These are phyloP conservation scores for Mustela nigripes DNA, from an alignment of 2,113 vertebrate species.

Conservation along the genomic window DNA sequence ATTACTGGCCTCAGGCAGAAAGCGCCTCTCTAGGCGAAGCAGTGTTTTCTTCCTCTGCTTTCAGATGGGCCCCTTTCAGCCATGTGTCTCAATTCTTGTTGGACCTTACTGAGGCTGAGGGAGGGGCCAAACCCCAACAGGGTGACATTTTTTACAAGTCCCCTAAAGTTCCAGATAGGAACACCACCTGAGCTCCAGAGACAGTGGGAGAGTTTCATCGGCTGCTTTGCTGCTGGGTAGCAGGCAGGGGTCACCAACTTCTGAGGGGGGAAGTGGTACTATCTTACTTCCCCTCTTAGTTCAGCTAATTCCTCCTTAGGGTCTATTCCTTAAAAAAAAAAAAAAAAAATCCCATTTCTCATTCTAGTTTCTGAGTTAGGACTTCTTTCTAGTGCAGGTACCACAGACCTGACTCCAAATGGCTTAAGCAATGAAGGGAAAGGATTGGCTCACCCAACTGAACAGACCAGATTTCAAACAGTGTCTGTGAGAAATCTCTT, in stretches of 20 bases:
- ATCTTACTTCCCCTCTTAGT: not conserved
- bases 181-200: not conserved
- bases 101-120: not conserved
- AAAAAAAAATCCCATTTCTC: not conserved
- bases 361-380: constrained; percentile 40
- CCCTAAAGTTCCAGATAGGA: not conserved
- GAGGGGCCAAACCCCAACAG: not conserved
- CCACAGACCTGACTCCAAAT: not conserved
- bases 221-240: constrained; percentile 1
- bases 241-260: not conserved
- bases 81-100: not conserved
- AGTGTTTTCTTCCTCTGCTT: constrained; percentile 19
- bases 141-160: not conserved
- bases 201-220: not conserved
- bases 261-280: not conserved
- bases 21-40: constrained; percentile 18
- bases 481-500: not conserved
- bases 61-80: not conserved
- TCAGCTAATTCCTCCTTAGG: not conserved
- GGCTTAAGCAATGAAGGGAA: not conserved
- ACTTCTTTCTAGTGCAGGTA: not conserved
- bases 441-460: not conserved
- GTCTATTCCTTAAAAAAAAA: not conserved
- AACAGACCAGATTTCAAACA: not conserved
- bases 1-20: constrained; percentile 72